phyloP scores from a whole-genome alignment of 2,113 vertebrate genomes.

The Pedionomus torquatus region DNA sequence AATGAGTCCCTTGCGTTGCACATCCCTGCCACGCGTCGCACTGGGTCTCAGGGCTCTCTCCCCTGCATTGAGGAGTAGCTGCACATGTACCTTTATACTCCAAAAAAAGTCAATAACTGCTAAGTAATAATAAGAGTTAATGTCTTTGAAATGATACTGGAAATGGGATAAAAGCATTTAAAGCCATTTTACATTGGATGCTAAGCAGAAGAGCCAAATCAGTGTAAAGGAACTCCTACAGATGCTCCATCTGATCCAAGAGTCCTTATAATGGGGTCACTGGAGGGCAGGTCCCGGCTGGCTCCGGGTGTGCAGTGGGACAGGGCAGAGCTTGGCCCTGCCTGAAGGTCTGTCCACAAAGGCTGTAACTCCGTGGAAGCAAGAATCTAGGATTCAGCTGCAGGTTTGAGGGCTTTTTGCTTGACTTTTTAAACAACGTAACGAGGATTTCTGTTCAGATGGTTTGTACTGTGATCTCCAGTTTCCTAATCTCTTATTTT shows the following conservation, averaged over 20 bases:
- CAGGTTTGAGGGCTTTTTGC: background rate
- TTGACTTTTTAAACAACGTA: background rate
- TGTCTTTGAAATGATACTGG: background rate
- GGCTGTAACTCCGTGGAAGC: background rate
- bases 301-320: background rate
- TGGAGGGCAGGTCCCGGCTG: background rate
- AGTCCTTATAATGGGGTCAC: background rate
- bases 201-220: background rate
- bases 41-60: background rate
- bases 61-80: background rate
- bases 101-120: background rate
- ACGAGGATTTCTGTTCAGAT: background rate
- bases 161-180: background rate
- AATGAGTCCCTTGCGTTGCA: background rate
- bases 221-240: background rate
- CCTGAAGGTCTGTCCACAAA: background rate
- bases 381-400: background rate
- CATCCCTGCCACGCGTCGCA: background rate
- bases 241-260: background rate
- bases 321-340: background rate
- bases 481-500: background rate
- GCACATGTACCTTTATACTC: fast-evolving
- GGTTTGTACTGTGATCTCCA: background rate
- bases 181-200: background rate
- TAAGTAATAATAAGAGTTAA: background rate